Base-by-base conservation (phyloP, 1,140 invertebrate species). In the Trialeurodes vaporariorum region DNA sequence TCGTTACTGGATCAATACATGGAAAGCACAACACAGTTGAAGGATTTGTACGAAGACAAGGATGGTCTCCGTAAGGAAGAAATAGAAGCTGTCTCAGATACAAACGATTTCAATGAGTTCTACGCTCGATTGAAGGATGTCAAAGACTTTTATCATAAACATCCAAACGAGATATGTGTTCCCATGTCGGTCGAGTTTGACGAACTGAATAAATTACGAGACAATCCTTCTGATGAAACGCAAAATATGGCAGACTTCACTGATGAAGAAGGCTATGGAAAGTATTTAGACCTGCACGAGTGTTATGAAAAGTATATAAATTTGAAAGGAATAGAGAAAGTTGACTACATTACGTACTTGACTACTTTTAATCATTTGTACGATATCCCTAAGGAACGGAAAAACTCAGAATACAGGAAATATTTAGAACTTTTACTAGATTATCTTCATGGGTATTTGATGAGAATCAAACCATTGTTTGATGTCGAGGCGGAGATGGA, bases 241-340 rank as follows among this genome's bases (percentile, higher is more conserved):
- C 76, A 21, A 82, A 88, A 90, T 77, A 83, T 97, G 71, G 92
- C 97, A 1, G 94, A 98, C 72, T 99, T 99, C 76, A 95, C 93
- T n/a, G 98, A 99, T 80, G 98, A 99, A 81, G 98, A 99, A 82
- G 96, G 97, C 17, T 99, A 98, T 82, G 98, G 98, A 21, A 96
- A 96, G 78, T 99, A 96, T 80, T 82, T 99, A 26, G 98, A 99
- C 83, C 83, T 99, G n/a, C 95, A 99, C 78, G 91, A 96, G 78
- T 94, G 94, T 75, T 98, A 94, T 79, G 92, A 94, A 74, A 93
- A 92, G 74, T 99, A 91, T 75, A 87, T 98, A 2, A 99, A 99
- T 78, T 81, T 99, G 17, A 98, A 99, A 80, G 96, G 94, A 27
- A 89, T 98, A 70, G 93, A 96, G 84, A 96, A 93, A 84, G 85